phyloP scores from a whole-genome alignment of 1,140 invertebrate genomes.

The Globodera rostochiensis region DNA sequence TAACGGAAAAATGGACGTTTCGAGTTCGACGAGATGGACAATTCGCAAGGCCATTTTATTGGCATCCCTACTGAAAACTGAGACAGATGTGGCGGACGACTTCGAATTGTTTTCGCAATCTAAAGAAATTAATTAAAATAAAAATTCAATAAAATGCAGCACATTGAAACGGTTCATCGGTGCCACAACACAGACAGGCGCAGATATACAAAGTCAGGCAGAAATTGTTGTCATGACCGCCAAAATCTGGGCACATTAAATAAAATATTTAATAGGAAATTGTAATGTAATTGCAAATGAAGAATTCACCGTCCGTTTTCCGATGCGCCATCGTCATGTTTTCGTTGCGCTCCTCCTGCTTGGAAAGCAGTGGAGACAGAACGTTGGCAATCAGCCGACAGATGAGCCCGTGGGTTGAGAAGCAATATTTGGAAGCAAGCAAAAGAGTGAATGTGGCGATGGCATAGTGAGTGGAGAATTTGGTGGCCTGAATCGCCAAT shows the following conservation, averaged over 20 bases:
- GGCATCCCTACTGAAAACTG: conserved; percentile 13
- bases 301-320: conserved; percentile 7
- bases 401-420: conserved; percentile 47
- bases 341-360: conserved; percentile 1
- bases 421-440: conserved; percentile 58
- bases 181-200: conserved; percentile 41
- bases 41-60: conserved; percentile 47
- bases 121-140: neutral
- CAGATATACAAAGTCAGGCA: conserved; percentile 43
- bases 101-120: conserved; percentile 15
- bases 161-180: conserved; percentile 40
- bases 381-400: conserved; percentile 48
- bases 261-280: neutral
- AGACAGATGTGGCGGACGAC: neutral
- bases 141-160: neutral
- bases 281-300: neutral
- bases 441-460: conserved; percentile 50
- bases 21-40: conserved; percentile 49
- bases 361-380: conserved; percentile 39
- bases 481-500: conserved; percentile 35
- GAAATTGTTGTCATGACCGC: conserved; percentile 38
- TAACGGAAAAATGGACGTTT: conserved; percentile 48
- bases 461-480: conserved; percentile 45
- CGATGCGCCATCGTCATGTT: neutral
- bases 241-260: neutral